A percentile compares a stretch with the other conserved stretches of the same genome.
Conservation (phyloP, 1,140 invertebrate genomes). For the Aphelenchoides fujianensis region DNA sequence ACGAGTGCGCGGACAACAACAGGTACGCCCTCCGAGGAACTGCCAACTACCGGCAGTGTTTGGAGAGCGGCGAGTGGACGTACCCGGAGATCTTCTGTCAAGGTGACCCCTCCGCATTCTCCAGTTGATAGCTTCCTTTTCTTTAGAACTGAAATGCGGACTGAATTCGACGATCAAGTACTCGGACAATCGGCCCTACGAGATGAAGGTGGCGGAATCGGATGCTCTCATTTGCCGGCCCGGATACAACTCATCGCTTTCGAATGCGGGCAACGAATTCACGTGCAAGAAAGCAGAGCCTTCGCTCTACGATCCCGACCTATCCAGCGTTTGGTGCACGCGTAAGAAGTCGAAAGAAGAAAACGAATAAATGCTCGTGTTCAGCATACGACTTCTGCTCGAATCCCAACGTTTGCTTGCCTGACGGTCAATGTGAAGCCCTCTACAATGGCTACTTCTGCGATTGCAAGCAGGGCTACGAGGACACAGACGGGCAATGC, state of each 20-base stretch:
- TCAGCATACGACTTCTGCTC: neutral
- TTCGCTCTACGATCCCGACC: neutral
- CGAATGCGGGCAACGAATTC: neutral
- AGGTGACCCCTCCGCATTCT: constrained; percentile 9
- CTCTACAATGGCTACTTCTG: constrained; percentile 18
- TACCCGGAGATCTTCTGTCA: constrained; percentile 21
- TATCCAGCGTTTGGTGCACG: neutral
- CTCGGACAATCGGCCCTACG: neutral
- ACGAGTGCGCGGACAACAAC: neutral
- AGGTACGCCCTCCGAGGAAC: constrained; percentile 11
- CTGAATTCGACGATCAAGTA: neutral
- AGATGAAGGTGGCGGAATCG: neutral
- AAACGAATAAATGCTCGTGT: neutral
- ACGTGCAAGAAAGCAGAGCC: neutral
- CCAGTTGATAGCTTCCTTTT: neutral
- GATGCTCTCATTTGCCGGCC: neutral
- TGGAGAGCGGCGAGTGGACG: constrained; percentile 23
- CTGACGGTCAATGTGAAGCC: neutral
- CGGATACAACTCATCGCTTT: neutral
- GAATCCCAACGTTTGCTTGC: neutral
- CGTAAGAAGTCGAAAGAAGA: neutral
- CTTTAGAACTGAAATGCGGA: constrained; percentile 7
- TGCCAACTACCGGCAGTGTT: neutral
- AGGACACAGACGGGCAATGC: neutral
- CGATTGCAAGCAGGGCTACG: neutral